These are phyloP conservation scores for Myoxocephalus aenaeus DNA, from an alignment of 2,797 vertebrate species.

Conservation along the genomic window DNA sequence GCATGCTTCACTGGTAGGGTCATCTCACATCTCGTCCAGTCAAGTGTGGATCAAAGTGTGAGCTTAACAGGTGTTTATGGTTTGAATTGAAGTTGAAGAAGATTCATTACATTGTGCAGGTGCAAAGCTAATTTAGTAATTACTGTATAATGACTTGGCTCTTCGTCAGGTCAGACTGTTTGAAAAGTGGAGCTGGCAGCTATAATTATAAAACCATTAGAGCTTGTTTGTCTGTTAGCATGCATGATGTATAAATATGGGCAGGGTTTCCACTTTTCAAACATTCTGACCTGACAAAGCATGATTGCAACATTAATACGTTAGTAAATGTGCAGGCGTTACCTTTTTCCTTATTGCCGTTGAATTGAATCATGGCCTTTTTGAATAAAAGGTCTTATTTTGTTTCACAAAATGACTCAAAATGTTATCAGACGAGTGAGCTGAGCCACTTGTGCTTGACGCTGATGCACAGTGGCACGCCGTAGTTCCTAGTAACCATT, in stretches of 20 bases:
- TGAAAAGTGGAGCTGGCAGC: neutral
- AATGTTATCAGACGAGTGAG: constrained; percentile 9
- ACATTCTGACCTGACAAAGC: neutral
- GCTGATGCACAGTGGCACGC: constrained; percentile 29
- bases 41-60: neutral
- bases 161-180: neutral
- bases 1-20: neutral
- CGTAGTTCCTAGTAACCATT: constrained; percentile 37
- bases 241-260: neutral
- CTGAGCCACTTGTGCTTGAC: constrained; percentile 25
- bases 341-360: neutral
- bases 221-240: neutral
- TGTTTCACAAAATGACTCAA: neutral
- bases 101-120: neutral
- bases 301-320: neutral
- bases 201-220: neutral
- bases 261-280: neutral
- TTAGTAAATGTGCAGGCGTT: neutral
- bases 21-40: neutral
- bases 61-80: neutral
- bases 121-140: neutral
- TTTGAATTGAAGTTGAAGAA: neutral
- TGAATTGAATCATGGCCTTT: neutral
- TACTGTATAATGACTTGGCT: neutral
- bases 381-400: neutral